These are phyloP conservation scores for Sabatieria punctata DNA, from an alignment of 2,888 invertebrate genomes.

Conservation along the genomic window DNA sequence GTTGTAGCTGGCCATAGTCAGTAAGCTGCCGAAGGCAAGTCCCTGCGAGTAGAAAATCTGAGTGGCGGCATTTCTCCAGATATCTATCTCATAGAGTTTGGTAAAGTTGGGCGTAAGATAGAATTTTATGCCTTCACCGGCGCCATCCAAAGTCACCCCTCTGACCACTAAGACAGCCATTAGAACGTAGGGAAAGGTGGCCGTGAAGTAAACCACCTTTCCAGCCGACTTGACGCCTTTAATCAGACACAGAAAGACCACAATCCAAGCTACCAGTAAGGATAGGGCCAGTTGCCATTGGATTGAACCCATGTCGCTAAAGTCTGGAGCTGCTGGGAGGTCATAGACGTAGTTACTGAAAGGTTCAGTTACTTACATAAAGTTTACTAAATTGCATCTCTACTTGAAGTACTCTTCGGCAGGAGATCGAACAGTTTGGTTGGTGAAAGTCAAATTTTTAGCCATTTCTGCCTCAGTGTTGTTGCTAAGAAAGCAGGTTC, in stretches of 20 bases:
- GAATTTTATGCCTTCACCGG: too few species aligned
- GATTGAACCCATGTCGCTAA: slow-evolving; percentile 15
- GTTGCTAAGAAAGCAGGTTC: too few species aligned
- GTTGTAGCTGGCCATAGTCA: too few species aligned
- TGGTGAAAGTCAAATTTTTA: too few species aligned
- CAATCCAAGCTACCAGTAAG: slow-evolving; percentile 10
- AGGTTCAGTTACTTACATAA: not conserved
- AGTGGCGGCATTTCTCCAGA: too few species aligned
- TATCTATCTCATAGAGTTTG: too few species aligned
- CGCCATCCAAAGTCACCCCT: too few species aligned
- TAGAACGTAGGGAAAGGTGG: slow-evolving; percentile 5
- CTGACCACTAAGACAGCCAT: not conserved
- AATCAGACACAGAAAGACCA: slow-evolving; percentile 11
- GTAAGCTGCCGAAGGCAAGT: too few species aligned
- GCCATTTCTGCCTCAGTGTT: too few species aligned
- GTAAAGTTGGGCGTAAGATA: too few species aligned
- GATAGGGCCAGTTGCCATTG: slow-evolving; percentile 13
- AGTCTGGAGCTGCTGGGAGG: slow-evolving; percentile 13
- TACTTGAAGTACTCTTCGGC: slow-evolving; percentile 7
- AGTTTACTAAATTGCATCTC: not conserved
- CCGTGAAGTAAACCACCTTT: slow-evolving; percentile 4
- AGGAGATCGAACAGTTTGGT: not conserved
- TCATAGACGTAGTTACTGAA: slow-evolving; percentile 18
- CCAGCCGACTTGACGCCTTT: slow-evolving; percentile 8
- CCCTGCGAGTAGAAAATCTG: too few species aligned